Evolutionary conservation across 2,888 invertebrate species (phyloP).

Genomic region (Synergus itoensis): DNA sequence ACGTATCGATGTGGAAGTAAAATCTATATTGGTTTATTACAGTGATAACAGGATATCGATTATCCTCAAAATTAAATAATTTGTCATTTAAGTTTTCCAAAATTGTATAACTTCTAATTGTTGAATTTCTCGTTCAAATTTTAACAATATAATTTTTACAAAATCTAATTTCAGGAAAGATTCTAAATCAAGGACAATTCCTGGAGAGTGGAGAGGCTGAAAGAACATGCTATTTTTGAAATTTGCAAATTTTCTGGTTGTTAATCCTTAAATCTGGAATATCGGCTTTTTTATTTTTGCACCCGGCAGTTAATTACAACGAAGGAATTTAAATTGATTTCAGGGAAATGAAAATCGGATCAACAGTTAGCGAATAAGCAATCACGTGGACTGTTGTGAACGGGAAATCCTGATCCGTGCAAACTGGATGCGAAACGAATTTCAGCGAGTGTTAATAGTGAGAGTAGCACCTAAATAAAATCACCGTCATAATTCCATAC

Average conservation of each 20-base stretch:
- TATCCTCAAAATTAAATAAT: neutral
- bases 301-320: neutral
- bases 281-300: neutral
- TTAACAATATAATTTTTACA: no score
- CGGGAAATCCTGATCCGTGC: conserved; percentile 1
- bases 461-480: neutral
- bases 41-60: neutral
- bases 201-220: no score
- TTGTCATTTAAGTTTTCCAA: no score
- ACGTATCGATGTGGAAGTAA: neutral
- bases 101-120: no score
- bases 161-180: no score
- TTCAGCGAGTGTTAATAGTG: neutral
- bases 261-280: neutral
- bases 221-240: neutral
- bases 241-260: neutral
- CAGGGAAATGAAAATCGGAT: conserved; percentile 18
- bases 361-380: conserved; percentile 35
- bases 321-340: neutral
- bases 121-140: no score
- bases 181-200: no score
- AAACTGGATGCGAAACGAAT: conserved; percentile 26
- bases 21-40: neutral
- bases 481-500: neutral
- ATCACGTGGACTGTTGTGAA: conserved; percentile 6